These are phyloP conservation scores for Taxidea taxus DNA, from an alignment of 2,113 vertebrate species.

Conservation along the genomic window DNA sequence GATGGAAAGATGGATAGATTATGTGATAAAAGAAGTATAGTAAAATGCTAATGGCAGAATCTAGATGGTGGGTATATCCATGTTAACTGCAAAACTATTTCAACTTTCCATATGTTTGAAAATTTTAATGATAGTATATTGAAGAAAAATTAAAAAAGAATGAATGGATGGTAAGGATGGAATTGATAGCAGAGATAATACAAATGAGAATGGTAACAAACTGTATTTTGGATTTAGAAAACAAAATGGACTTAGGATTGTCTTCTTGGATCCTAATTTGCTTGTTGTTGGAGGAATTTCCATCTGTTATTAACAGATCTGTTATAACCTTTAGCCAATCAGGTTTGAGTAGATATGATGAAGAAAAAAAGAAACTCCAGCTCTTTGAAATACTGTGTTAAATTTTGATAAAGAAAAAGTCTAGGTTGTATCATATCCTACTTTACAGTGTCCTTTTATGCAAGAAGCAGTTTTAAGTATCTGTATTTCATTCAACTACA, in stretches of 20 bases:
- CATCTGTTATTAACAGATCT: not conserved
- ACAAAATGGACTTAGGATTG: not conserved
- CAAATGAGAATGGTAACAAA: slow-evolving; percentile 2
- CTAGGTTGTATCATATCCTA: not conserved
- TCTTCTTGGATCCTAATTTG: not conserved
- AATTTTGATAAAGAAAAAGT: slow-evolving; percentile 22
- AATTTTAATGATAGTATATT: not conserved
- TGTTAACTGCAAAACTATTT: slow-evolving; percentile 12
- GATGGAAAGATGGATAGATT: not conserved
- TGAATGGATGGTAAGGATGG: not conserved
- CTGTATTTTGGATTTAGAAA: not conserved
- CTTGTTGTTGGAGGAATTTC: not conserved
- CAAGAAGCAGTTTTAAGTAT: not conserved
- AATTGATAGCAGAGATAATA: not conserved
- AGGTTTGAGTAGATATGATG: not conserved
- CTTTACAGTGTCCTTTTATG: not conserved
- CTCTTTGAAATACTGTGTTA: not conserved
- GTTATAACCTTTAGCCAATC: not conserved
- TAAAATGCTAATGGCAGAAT: not conserved
- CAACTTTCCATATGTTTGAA: not conserved
- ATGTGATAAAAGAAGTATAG: not conserved
- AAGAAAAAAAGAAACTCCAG: not conserved
- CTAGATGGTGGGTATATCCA: not conserved
- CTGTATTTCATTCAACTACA: not conserved
- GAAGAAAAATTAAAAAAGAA: slow-evolving; percentile 8